Conservation (phyloP, 1,140 invertebrate genomes). For the Druon quercuslanigerum region DNA sequence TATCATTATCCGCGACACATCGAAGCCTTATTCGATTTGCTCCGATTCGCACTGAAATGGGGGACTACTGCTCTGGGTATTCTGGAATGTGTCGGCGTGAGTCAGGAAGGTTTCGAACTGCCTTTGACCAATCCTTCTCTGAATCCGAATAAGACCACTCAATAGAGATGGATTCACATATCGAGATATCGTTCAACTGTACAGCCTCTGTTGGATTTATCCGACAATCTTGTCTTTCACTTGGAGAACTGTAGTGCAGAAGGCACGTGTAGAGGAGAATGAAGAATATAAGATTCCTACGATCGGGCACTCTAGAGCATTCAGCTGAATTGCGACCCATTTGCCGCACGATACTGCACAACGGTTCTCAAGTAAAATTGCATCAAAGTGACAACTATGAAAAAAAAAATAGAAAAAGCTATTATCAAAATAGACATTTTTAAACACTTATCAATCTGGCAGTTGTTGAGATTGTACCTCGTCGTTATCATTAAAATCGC, state of each 20-base stretch:
- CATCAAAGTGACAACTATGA: background rate
- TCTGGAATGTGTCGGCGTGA: slow-evolving; percentile 39
- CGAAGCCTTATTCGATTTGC: slow-evolving; percentile 58
- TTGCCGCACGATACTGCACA: background rate
- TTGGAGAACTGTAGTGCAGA: background rate
- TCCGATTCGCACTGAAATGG: slow-evolving; percentile 55
- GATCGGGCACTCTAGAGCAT: background rate
- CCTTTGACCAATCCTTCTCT: slow-evolving; percentile 34
- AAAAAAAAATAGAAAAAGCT: background rate
- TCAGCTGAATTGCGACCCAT: background rate
- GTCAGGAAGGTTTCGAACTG: slow-evolving; percentile 24
- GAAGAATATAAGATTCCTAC: slow-evolving; percentile 8
- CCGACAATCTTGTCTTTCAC: background rate
- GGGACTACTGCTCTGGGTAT: slow-evolving; percentile 51
- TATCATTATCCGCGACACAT: slow-evolving; percentile 50
- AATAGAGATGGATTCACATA: background rate
- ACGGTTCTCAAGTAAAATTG: slow-evolving; percentile 1
- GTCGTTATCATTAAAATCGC: too few species aligned
- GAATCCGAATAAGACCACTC: background rate
- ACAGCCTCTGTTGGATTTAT: slow-evolving; percentile 17
- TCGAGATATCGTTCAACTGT: background rate
- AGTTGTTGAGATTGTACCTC: too few species aligned
- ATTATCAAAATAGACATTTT: too few species aligned
- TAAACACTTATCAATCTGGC: too few species aligned
- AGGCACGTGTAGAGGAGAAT: slow-evolving; percentile 14